Evolutionary conservation across 2,888 invertebrate genomes (phyloP).

Genomic region (Unio pictorum): DNA sequence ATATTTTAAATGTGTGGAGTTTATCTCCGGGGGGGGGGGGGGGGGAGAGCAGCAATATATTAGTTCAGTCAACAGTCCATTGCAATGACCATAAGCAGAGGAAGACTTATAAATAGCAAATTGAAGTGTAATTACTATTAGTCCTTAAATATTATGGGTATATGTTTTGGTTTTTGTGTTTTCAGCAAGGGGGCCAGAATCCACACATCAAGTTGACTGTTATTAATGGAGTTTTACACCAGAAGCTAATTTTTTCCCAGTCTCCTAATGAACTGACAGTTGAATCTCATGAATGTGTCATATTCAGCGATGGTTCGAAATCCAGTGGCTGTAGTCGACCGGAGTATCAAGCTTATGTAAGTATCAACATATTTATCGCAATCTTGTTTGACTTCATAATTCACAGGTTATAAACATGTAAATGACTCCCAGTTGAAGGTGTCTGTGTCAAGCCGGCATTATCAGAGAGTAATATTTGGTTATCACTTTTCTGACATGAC

Average conservation of each 20-base stretch:
- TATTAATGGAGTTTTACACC: conserved; percentile 61
- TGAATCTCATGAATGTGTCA: conserved; percentile 63
- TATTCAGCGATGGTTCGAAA: conserved; percentile 65
- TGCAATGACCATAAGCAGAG: no score
- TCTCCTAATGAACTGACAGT: conserved; percentile 59
- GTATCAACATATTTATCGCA: conserved; percentile 29
- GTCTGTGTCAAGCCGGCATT: not conserved
- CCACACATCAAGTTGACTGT: conserved; percentile 65
- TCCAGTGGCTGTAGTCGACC: conserved; percentile 62
- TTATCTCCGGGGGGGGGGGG: no score
- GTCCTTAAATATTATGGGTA: not conserved
- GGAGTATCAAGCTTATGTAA: conserved; percentile 67
- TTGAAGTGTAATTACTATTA: not conserved
- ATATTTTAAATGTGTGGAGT: no score
- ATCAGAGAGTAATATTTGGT: no score
- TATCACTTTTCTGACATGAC: no score
- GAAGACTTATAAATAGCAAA: no score
- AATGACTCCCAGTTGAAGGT: not conserved
- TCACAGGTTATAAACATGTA: conserved; percentile 9
- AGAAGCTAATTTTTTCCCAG: conserved; percentile 64
- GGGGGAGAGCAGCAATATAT: no score
- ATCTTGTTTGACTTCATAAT: conserved; percentile 10
- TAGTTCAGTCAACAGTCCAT: no score
- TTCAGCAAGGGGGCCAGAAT: conserved; percentile 50
- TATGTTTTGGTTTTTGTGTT: conserved; percentile 5